Evolutionary conservation across 2,888 invertebrate species (phyloP), one percentile per base, ranked within the genome.

Genomic region (Lysandra coridon): DNA sequence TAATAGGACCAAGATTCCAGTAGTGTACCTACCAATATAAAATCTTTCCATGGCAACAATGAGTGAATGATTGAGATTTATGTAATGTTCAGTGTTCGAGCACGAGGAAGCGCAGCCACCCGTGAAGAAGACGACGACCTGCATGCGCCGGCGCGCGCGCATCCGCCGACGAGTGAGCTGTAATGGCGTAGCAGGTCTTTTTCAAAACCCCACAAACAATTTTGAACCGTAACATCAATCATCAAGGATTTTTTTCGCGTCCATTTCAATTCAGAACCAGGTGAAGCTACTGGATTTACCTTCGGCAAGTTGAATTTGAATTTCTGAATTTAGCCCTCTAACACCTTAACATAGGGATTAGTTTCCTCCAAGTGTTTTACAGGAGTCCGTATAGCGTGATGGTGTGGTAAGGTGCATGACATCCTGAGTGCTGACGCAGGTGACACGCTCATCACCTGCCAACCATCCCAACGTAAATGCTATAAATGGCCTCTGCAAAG

Each of bases 81-180:
- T 76, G 74, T 44, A 53, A 76, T 57, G 33, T 76, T 76, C 49
- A 53, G 17, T 53, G 33, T 30, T 53, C 33, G 57, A 76, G 33
- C 53, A 49, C 30, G 76, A 33, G 23, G 30, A 30, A 2, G 30
- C 7, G 81, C 77, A 82, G 78, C 81, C 81, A 82, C 80, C 82
- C 86, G 83, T 82, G 84, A 83, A 83, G 82, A 83, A 85, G 88
- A 85, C 91, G 89, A 84, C 91, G 91, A 89, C 89, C 90, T 81
- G 89, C 89, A 90, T 89, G 91, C 90, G 87, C 86, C 86, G 87
- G 82, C 88, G 91, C 89, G 88, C 86, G 89, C 88, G 86, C 91
- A 88, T 83, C 87, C 86, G 87, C 88, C 90, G 90, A 89, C 90
- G 88, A 86, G 86, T 87, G 86, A 30, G 75, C 75, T 75, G 74